phyloP scores from a whole-genome alignment of 2,797 vertebrate species.

The Galago senegalensis region DNA sequence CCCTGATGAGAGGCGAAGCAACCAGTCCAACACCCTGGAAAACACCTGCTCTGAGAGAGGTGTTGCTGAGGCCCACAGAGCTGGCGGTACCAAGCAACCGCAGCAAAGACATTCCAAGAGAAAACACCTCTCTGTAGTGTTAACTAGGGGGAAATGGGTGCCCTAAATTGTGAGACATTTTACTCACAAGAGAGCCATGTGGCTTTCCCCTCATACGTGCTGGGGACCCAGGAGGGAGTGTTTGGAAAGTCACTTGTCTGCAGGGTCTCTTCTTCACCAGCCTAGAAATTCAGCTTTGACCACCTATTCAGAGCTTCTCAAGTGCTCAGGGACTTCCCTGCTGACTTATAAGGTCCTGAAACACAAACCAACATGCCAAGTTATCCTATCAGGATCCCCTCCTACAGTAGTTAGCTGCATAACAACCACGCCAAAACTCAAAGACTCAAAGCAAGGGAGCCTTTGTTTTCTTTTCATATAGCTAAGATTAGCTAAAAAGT shows the following conservation, averaged over 20 bases:
- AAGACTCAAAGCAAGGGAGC: background rate
- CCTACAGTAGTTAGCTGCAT: background rate
- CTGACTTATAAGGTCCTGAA: background rate
- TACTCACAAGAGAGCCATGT: background rate
- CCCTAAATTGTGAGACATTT: background rate
- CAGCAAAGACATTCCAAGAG: slow-evolving; percentile 69
- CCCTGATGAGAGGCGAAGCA: slow-evolving; percentile 51
- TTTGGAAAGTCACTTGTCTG: background rate
- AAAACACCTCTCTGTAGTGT: slow-evolving; percentile 78
- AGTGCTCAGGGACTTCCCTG: background rate
- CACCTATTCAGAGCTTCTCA: background rate
- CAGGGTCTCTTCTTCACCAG: background rate
- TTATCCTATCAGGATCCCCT: background rate
- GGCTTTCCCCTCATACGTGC: background rate
- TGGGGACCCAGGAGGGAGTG: background rate
- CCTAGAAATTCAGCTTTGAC: background rate
- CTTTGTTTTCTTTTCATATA: background rate
- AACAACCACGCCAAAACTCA: background rate
- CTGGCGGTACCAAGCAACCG: slow-evolving; percentile 56
- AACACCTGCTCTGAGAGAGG: slow-evolving; percentile 49
- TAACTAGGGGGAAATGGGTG: slow-evolving; percentile 37
- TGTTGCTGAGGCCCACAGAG: slow-evolving; percentile 69
- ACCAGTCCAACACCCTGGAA: background rate
- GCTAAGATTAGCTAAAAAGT: background rate
- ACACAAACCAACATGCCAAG: background rate